Base-by-base conservation (phyloP, 2,888 invertebrate species). In the Iphiclides podalirius region DNA sequence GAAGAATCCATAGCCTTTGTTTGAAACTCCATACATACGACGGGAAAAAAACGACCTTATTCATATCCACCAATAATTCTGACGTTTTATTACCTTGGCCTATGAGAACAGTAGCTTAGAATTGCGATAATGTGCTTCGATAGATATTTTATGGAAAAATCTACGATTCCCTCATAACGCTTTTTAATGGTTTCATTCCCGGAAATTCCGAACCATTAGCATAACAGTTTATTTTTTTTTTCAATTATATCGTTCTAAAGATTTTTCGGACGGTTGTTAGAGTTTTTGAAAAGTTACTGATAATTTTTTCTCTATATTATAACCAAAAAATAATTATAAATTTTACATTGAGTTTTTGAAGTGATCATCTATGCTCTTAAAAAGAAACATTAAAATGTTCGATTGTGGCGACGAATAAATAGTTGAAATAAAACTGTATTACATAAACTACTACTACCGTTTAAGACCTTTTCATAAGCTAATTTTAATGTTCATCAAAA, bases 91-190 rank as follows among this genome's bases (percentile, higher is more conserved):
- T 55, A 52, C 58, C 58, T 54, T 52, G 13, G 23, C 39, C 47
- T 57, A 55, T 68, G 66, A 65, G 68, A 67, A 72, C 75, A 64
- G 76, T 75, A 75, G 77, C 72, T 17, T 58, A 53, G 59, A 59
- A 53, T 52, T 40, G 51, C 53, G 54, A 63, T 55, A 53, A 52
- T 54, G 34, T 47, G 16, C 36, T 38, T 35, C 43, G 53, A 53
- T 38, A 37, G 40, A 47, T 53, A 43, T 47, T 42, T 42, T n/a
- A 26, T 34, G 47, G 50, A 46, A 44, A 26, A 40, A 50, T 34
- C 38, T 49, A 34, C 43, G 23, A 34, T 49, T 38, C 33, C 16
- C 15, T 3, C 23, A 7, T 38, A 23, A 14, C 4, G 1, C 6
- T 37, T 42, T 47, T 23, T n/a, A n/a, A 15, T 41, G 37, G 17